Conservation (phyloP, 2,113 vertebrate species). For the Numida meleagris region DNA sequence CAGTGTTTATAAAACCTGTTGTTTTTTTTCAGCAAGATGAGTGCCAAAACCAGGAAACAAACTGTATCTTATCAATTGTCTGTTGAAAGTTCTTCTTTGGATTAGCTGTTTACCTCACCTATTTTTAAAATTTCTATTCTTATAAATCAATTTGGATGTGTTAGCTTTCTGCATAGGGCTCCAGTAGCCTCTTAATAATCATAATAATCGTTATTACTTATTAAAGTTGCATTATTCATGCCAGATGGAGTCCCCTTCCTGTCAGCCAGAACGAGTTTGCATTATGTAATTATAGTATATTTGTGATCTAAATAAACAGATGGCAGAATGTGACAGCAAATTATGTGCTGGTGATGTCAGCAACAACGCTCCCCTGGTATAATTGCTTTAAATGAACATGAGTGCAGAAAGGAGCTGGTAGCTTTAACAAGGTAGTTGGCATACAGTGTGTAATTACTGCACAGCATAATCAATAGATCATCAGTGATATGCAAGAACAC, state of each 20-base stretch:
- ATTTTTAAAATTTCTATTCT: constrained; percentile 58
- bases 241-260: constrained; percentile 78
- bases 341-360: constrained; percentile 73
- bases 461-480: not conserved
- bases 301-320: constrained; percentile 81
- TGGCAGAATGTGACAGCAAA: constrained; percentile 75
- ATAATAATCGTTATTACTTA: constrained; percentile 81
- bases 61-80: not conserved
- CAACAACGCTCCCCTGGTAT: constrained; percentile 47
- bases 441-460: not conserved
- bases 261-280: constrained; percentile 72
- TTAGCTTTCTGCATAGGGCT: constrained; percentile 70
- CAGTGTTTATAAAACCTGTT: not conserved
- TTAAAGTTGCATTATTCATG: constrained; percentile 80
- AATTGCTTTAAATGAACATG: constrained; percentile 77
- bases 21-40: not conserved
- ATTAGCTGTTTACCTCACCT: constrained; percentile 34
- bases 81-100: constrained; percentile 32
- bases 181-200: constrained; percentile 78
- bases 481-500: not conserved
- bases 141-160: constrained; percentile 68
- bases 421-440: constrained; percentile 45
- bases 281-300: constrained; percentile 73
- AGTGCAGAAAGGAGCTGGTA: constrained; percentile 18
- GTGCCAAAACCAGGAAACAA: not conserved